Evolutionary conservation across 2,888 invertebrate species (phyloP).

Genomic region (Phrixothrix hirtus): DNA sequence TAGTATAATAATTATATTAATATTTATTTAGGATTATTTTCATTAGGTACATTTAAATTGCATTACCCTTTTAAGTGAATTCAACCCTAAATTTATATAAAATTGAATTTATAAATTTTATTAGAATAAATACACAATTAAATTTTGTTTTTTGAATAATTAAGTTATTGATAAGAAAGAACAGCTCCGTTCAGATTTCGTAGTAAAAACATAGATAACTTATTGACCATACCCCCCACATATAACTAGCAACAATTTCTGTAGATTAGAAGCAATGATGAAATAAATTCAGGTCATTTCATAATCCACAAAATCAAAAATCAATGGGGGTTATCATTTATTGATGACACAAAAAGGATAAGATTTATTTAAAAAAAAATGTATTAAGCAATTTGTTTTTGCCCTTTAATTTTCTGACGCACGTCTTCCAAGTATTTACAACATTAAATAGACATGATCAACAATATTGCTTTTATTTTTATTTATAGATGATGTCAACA

Average conservation of each 20-base stretch:
- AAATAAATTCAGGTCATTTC: slow-evolving; percentile 24
- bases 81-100: background rate
- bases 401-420: slow-evolving; percentile 9
- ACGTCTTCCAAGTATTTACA: too few relatives aligned
- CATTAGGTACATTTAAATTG: too few relatives aligned
- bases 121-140: background rate
- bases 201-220: too few relatives aligned
- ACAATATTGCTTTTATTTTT: slow-evolving; percentile 6
- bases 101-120: background rate
- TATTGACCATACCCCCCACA: slow-evolving; percentile 7
- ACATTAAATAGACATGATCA: slow-evolving; percentile 3
- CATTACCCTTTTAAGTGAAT: too few relatives aligned
- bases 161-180: too few relatives aligned
- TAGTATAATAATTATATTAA: too few relatives aligned
- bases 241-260: slow-evolving; percentile 20
- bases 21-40: too few relatives aligned
- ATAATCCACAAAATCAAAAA: slow-evolving; percentile 21
- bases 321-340: slow-evolving; percentile 21
- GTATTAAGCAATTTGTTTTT: slow-evolving; percentile 25
- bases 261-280: slow-evolving; percentile 9
- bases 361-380: slow-evolving; percentile 24
- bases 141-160: background rate
- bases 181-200: too few relatives aligned
- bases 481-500: slow-evolving; percentile 23
- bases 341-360: slow-evolving; percentile 18